These are phyloP conservation scores for Molossus molossus DNA, from an alignment of 2,797 vertebrate species.

Conservation along the genomic window DNA sequence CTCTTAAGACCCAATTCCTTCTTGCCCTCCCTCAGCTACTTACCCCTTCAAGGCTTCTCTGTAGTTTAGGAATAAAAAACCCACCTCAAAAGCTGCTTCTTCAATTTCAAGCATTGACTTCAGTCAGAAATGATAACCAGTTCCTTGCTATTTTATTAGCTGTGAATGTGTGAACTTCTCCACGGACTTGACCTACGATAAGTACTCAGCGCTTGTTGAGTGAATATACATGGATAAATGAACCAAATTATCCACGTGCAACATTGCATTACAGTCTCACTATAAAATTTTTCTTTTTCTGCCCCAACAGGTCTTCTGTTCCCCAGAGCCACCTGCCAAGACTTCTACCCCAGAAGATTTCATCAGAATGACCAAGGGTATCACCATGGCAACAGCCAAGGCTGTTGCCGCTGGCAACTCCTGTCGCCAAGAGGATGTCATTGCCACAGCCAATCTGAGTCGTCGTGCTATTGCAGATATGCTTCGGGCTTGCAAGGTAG, in stretches of 20 bases:
- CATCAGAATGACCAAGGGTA: constrained; percentile 99
- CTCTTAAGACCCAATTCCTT: background rate
- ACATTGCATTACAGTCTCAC: background rate
- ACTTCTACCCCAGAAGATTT: constrained; percentile 98
- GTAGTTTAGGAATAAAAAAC: constrained; percentile 36
- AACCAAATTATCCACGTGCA: background rate
- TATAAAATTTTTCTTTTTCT: background rate
- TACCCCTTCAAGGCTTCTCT: background rate
- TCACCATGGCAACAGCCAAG: constrained; percentile 99
- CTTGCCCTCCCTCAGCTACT: background rate
- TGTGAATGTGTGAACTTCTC: background rate
- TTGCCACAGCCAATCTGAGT: constrained; percentile 98
- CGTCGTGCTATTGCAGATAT: constrained; percentile 97
- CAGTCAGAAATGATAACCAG: background rate
- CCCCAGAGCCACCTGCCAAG: constrained; percentile 94
- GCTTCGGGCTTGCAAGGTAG: constrained; percentile 97
- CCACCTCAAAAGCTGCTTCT: background rate
- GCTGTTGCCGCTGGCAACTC: constrained; percentile 98
- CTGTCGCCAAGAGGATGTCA: constrained; percentile 97
- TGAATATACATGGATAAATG: background rate
- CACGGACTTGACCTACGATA: background rate
- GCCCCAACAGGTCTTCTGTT: constrained; percentile 94
- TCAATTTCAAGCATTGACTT: background rate
- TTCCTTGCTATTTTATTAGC: background rate
- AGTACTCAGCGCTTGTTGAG: background rate